A percentile compares a stretch with the other conserved stretches of the same genome.
Evolutionary conservation across 1,140 invertebrate genomes (phyloP).

Genomic region (Sinella curviseta): DNA sequence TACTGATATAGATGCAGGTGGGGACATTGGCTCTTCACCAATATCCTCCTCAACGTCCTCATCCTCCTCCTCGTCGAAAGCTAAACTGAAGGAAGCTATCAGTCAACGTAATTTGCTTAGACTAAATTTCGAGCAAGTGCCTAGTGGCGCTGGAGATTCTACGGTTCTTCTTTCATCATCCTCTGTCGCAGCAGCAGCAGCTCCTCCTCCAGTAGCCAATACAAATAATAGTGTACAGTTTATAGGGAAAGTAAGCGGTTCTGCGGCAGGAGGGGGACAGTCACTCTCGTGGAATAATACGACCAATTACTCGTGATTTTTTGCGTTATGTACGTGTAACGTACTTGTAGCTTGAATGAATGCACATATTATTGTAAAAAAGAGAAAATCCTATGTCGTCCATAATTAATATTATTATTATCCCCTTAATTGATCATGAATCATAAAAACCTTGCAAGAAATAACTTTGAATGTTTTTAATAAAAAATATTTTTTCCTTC

Average conservation of each 20-base stretch:
- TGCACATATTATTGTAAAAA: no score
- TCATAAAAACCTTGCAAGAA: no score
- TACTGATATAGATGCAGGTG: neutral
- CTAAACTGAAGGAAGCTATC: conserved; percentile 9
- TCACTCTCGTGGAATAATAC: neutral
- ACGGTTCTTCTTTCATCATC: neutral
- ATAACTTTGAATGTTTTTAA: no score
- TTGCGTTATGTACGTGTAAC: neutral
- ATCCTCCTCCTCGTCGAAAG: neutral
- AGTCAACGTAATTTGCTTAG: neutral
- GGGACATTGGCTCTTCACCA: neutral
- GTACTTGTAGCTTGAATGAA: neutral
- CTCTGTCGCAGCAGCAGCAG: neutral
- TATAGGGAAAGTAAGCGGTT: neutral
- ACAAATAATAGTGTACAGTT: neutral
- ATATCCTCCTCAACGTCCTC: no score
- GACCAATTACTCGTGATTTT: neutral
- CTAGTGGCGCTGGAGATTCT: neutral
- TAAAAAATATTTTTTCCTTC: no score
- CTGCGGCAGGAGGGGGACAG: neutral
- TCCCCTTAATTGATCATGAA: no score
- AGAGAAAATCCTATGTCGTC: no score
- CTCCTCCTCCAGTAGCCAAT: neutral
- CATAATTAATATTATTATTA: no score
- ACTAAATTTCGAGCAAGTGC: neutral